These are phyloP conservation scores for Malacosoma neustria DNA, from an alignment of 2,888 invertebrate genomes.

Conservation along the genomic window DNA sequence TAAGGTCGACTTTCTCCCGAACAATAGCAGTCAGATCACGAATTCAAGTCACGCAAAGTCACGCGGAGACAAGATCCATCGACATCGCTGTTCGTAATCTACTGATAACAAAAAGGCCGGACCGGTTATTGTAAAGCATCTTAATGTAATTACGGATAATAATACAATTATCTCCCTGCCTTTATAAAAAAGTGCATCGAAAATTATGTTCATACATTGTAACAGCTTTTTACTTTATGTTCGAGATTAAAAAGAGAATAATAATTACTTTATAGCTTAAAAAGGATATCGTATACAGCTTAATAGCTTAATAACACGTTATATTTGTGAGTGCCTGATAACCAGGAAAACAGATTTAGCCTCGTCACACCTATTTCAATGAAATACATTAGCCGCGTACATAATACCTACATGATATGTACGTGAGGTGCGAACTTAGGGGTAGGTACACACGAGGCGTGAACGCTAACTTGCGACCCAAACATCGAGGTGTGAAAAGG, in stretches of 20 bases:
- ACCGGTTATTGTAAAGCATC: constrained; percentile 8
- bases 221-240: background rate
- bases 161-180: background rate
- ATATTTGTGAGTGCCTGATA: background rate
- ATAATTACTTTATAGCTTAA: background rate
- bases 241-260: background rate
- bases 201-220: background rate
- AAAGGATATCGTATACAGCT: background rate
- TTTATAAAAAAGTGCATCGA: background rate
- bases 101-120: constrained; percentile 39
- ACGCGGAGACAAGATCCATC: constrained; percentile 35
- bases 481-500: constrained; percentile 73
- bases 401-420: constrained; percentile 59
- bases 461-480: constrained; percentile 59
- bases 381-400: constrained; percentile 25
- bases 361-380: constrained; percentile 15
- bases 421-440: constrained; percentile 62
- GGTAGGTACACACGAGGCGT: constrained; percentile 66
- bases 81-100: constrained; percentile 18
- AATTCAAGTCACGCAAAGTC: constrained; percentile 43
- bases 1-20: constrained; percentile 60
- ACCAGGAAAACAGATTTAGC: background rate
- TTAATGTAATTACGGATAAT: constrained; percentile 8
- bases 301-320: background rate
- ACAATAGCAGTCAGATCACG: constrained; percentile 44